Evolutionary conservation across 2,888 invertebrate genomes (phyloP).

Genomic region (Anticlea derivata): DNA sequence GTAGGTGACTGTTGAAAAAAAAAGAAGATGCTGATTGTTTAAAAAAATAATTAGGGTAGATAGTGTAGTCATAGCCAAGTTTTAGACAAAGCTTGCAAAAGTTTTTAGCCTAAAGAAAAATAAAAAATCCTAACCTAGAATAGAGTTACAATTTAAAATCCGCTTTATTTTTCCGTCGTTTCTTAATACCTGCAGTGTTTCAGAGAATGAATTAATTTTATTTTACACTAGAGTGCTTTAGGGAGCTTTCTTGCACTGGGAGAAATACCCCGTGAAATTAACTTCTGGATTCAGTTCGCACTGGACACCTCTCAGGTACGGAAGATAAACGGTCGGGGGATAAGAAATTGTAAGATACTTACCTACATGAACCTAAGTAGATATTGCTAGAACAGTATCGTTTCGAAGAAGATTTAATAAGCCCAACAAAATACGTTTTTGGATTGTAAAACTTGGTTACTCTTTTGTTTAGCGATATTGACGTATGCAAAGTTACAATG

Average conservation of each 20-base stretch:
- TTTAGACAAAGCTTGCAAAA: no score
- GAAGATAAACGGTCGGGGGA: constrained; percentile 65
- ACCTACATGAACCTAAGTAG: constrained; percentile 41
- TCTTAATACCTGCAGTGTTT: constrained; percentile 46
- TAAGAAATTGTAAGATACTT: constrained; percentile 47
- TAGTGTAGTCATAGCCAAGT: no score
- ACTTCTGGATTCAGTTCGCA: constrained; percentile 69
- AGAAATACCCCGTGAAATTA: constrained; percentile 81
- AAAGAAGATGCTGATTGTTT: no score
- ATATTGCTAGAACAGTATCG: constrained; percentile 5
- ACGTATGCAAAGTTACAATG: no score
- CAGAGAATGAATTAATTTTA: constrained; percentile 67
- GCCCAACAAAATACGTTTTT: no score
- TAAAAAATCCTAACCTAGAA: background rate
- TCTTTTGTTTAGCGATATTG: background rate
- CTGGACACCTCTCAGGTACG: constrained; percentile 75
- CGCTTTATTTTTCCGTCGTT: constrained; percentile 41
- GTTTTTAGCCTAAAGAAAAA: no score
- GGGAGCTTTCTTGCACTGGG: constrained; percentile 59
- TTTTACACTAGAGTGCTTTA: constrained; percentile 71
- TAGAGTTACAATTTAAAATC: constrained; percentile 28
- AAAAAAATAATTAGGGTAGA: no score
- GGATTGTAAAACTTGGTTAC: background rate
- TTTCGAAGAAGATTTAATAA: constrained; percentile 2
- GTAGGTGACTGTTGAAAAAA: no score